Evolutionary conservation across 2,888 invertebrate species (phyloP), one percentile per base, ranked within the genome.

Genomic region (Plutella xylostella): DNA sequence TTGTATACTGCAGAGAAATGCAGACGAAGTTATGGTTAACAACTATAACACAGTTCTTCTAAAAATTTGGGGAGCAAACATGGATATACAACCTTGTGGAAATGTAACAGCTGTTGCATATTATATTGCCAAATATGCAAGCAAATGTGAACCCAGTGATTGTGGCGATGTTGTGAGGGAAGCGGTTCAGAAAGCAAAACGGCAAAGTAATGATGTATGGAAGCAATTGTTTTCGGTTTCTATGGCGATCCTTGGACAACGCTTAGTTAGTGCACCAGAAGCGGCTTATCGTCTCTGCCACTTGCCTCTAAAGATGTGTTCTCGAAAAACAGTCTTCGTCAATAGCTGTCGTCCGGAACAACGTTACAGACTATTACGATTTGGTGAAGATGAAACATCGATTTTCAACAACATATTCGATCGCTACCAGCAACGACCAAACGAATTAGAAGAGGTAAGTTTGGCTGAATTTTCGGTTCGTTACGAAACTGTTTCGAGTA

Each of bases 201-300:
- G n/a, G n/a, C n/a, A n/a, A n/a, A n/a, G n/a, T n/a, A n/a, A n/a
- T n/a, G n/a, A n/a, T n/a, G 40, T 58, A 51, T 54, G 0, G 60
- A 63, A 58, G 63, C 66, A 0, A 52, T 65, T 6, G 48, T 68
- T 4, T n/a, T n/a, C n/a, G n/a, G n/a, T n/a, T n/a, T n/a, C n/a
- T n/a, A n/a, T n/a, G n/a, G n/a, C n/a, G n/a, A 57, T 63, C 6
- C 58, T 57, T 0, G 61, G 56, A 49, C 50, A 52, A 15, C 39
- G 56, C 17, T 14, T 45, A 12, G 20, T 45, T 5, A 15, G 38
- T 49, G 35, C 43, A n/a, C 30, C 42, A 4, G 49, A 52, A 20
- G 15, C 18, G 11, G 17, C 14, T n/a, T n/a, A n/a, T n/a, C n/a
- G n/a, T n/a, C 20, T 38, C 40, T 55, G 18, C 3, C 49, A 38